Base-by-base conservation (phyloP, 2,888 invertebrate genomes). In the Shargacucullia verbasci region DNA sequence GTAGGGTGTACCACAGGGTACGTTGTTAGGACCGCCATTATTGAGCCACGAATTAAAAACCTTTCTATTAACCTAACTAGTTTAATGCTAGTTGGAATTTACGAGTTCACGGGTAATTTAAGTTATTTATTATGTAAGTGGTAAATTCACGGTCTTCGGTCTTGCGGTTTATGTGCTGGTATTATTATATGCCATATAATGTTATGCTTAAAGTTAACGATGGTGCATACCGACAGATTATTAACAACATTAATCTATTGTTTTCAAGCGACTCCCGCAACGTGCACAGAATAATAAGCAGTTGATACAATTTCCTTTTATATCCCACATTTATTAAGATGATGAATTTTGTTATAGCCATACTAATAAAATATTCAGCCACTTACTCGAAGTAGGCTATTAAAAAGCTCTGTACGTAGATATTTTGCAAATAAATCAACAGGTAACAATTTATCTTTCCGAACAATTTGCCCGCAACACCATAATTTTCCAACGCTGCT, bases 51-150 rank as follows among this genome's bases (percentile, higher is more conserved):
- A 73, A 71, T 71, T 67, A 67, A 61, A 73, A 73, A 64, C 73
- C 70, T 70, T 65, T 68, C 71, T 69, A 71, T 76, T 65, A 65
- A 70, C 61, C 57, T 65, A 62, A 74, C 71, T 73, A 69, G 64
- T 68, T 74, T 70, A 61, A 71, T 60, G 64, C 40, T 43, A 61
- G 58, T 74, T 66, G 38, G 49, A 73, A 73, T 74, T 71, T 73
- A 73, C 54, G 70, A 40, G 63, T 60, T 68, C 48, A 62, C 59
- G 73, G 73, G 59, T 63, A 58, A 47, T 73, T 63, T 58, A 67
- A 58, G 70, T 70, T 63, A 73, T 72, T 63, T 73, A 73, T 62
- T 45, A 44, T 49, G 37, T 43, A 39, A 54, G 50, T 54, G 47
- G 57, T 59, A 53, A 59, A 58, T 73, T 49, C 27, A 38, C 13